phyloP scores from a whole-genome alignment of 2,888 invertebrate genomes.

The Epistrophe eligans region DNA sequence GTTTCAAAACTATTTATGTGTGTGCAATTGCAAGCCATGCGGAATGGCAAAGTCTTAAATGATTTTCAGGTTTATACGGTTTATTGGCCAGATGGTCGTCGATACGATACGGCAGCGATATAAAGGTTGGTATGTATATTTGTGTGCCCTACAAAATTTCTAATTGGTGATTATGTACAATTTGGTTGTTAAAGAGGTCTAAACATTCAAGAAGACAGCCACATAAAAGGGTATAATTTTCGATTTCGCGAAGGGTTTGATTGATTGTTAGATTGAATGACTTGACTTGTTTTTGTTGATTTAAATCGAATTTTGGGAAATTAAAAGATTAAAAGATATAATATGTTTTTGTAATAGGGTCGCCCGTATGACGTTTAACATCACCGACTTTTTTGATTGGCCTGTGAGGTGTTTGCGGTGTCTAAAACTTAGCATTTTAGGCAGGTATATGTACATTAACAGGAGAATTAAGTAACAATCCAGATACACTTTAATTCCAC shows the following conservation, averaged over 20 bases:
- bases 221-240: constrained; percentile 43
- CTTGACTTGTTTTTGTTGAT: constrained; percentile 15
- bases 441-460: too few species aligned
- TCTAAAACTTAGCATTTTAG: too few species aligned
- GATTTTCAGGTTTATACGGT: constrained; percentile 63
- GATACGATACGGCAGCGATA: constrained; percentile 36
- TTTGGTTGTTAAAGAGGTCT: constrained; percentile 49
- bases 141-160: constrained; percentile 58
- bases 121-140: constrained; percentile 37
- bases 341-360: not conserved
- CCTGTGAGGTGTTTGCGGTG: not conserved
- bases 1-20: constrained; percentile 41
- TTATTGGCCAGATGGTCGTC: constrained; percentile 59
- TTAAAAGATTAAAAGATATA: constrained; percentile 10
- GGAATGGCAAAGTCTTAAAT: constrained; percentile 56
- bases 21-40: constrained; percentile 63
- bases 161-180: constrained; percentile 70
- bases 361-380: not conserved
- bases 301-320: constrained; percentile 31
- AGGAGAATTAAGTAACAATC: too few species aligned
- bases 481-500: too few species aligned
- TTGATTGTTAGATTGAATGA: constrained; percentile 47
- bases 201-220: not conserved
- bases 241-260: constrained; percentile 46
- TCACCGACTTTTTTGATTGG: not conserved